Evolutionary conservation across 2,888 invertebrate genomes (phyloP).

Genomic region (Chymomyza fuscimana): DNA sequence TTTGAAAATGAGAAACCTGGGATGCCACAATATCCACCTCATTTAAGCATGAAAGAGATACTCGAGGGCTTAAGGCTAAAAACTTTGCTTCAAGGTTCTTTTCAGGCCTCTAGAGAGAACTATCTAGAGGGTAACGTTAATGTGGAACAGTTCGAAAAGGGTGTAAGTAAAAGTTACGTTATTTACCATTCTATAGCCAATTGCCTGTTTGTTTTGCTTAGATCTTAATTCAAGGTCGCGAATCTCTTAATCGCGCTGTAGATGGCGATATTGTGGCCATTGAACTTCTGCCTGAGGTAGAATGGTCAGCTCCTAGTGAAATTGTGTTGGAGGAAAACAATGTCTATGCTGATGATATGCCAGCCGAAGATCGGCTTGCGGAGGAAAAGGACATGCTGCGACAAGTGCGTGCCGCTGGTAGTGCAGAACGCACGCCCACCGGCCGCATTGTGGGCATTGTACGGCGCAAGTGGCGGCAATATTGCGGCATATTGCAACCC

Average conservation of each 20-base stretch:
- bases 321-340: slow-evolving; percentile 87
- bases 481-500: slow-evolving; percentile 95
- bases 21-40: slow-evolving; percentile 90
- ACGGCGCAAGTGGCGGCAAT: slow-evolving; percentile 97
- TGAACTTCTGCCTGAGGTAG: slow-evolving; percentile 90
- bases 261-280: slow-evolving; percentile 97
- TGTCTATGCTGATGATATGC: slow-evolving; percentile 84
- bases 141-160: slow-evolving; percentile 89
- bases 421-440: slow-evolving; percentile 82
- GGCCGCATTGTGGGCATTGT: slow-evolving; percentile 96
- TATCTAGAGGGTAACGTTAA: slow-evolving; percentile 94
- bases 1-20: slow-evolving; percentile 83
- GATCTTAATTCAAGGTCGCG: slow-evolving; percentile 92
- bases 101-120: slow-evolving; percentile 93
- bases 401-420: slow-evolving; percentile 54
- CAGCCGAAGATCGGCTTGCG: slow-evolving; percentile 56
- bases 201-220: slow-evolving; percentile 63
- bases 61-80: slow-evolving; percentile 90
- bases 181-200: background rate
- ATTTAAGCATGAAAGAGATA: slow-evolving; percentile 88
- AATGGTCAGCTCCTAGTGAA: slow-evolving; percentile 96
- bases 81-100: slow-evolving; percentile 88
- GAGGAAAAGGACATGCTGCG: slow-evolving; percentile 81
- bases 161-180: slow-evolving; percentile 82
- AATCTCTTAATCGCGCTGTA: slow-evolving; percentile 94